Evolutionary conservation across 2,888 invertebrate genomes (phyloP), one percentile per base, ranked within the genome.

Genomic region (Tanypteryx hageni): DNA sequence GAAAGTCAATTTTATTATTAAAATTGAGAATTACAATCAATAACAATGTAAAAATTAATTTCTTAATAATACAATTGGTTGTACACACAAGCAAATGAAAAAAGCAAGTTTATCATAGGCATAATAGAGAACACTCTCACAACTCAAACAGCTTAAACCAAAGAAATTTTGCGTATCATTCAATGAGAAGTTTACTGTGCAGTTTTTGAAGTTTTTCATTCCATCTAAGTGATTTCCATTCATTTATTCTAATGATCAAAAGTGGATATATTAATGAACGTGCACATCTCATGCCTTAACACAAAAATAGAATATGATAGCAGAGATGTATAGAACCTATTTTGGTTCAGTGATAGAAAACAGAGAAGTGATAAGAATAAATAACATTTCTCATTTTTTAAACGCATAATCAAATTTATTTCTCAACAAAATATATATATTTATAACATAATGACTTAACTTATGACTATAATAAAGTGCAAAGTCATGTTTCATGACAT

Each of bases 381-480:
- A 89, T 61, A 64, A 44, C 13, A 86, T 11, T 85, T 85, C 31
- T 68, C 56, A 64, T 89, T 68, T 64, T 89, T 44, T 83, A n/a
- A n/a, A 68, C 44, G 64, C 64, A 89, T 44, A 89, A 89, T 85
- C 58, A 22, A 85, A 85, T 89, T 89, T 89, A 89, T 89, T 89
- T 61, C 64, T 89, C 89, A 64, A 89, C 89, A 64, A 64, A 44
- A 89, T 68, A 89, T 89, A 86, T 86, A 64, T 64, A 86, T 86
- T 64, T 89, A 86, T 86, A 86, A 86, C 61, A 86, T 86, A 61
- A 64, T 89, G 61, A 64, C 31, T 14, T 86, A 86, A 86, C 64
- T 68, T 64, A 89, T 89, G 89, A 56, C 64, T 89, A 56, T 58
- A 18, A 44, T 86, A 68, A n/a, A 18, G 56, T 44, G 89, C 89